A percentile compares a stretch with the other conserved stretches of the same genome.
Evolutionary conservation across 2,113 vertebrate genomes (phyloP).

Genomic region (Myrmecobius fasciatus): DNA sequence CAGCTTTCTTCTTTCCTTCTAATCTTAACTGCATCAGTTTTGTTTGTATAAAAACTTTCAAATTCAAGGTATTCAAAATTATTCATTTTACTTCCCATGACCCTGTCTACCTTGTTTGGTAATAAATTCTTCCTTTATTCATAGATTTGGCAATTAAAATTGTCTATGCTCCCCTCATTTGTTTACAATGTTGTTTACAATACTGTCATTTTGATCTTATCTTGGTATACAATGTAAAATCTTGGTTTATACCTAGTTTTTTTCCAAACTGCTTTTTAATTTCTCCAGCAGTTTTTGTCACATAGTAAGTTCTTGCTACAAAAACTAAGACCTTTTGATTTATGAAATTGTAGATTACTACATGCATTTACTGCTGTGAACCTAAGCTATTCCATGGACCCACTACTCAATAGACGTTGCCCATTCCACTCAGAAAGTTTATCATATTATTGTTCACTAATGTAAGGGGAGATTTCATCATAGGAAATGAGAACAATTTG

Average conservation of each 20-base stretch:
- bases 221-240: no score
- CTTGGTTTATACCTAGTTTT: not conserved
- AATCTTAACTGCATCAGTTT: not conserved
- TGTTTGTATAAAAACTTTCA: not conserved
- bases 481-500: not conserved
- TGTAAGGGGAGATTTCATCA: not conserved
- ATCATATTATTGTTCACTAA: not conserved
- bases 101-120: not conserved
- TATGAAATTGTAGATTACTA: not conserved
- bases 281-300: not conserved
- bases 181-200: not conserved
- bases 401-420: not conserved
- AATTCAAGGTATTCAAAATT: not conserved
- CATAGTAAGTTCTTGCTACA: not conserved
- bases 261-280: not conserved
- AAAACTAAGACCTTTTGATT: not conserved
- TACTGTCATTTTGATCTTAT: not conserved
- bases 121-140: not conserved
- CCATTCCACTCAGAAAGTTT: not conserved
- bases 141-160: not conserved
- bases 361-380: not conserved
- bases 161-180: not conserved
- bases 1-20: not conserved
- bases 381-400: not conserved
- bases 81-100: not conserved